Base-by-base conservation (phyloP, 2,888 invertebrate species). In the Trichopria drosophilae region DNA sequence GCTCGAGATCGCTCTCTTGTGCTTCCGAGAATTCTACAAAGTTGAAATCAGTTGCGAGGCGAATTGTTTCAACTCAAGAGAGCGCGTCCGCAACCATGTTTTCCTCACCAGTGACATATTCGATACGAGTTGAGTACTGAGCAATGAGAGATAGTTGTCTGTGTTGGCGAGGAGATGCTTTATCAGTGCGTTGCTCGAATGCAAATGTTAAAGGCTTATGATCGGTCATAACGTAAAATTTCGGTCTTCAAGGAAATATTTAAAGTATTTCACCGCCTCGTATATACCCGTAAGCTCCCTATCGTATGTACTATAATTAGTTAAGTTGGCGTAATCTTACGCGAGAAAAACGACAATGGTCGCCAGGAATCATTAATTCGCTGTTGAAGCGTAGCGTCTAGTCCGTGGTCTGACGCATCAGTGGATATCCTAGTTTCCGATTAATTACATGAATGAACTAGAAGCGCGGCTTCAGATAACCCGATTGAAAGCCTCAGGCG, bases 81-180 rank as follows among this genome's bases (percentile, higher is more conserved):
- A 47, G 16, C 5, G 40, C 47, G 12, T 47, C 47, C n/a, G 40
- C 47, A 9, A 47, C 47, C 3, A 28, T 23, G 16, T 47, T 47
- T 15, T 47, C 32, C 2, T 29, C 32, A 9, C 32, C 32, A 13
- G 36, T 19, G 1, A 47, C 12, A 19, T 40, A 23, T 2, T 22
- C 10, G 10, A 43, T 43, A 9, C 20, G 9, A 7, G 43, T 43
- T 12, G 43, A 24, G 31, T 20, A 12, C 24, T 43, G 43, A 9
- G 7, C 43, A 32, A 12, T n/a, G n/a, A n/a, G n/a, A n/a, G n/a
- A n/a, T n/a, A n/a, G n/a, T n/a, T n/a, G n/a, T n/a, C n/a, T n/a
- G n/a, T n/a, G n/a, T n/a, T n/a, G 32, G 9, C 32, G 6, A 13
- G 32, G 13, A 9, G 32, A 32, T 13, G 13, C 12, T 19, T 32